A percentile compares a stretch with the other conserved stretches of the same genome.
phyloP scores from a whole-genome alignment of 2,113 vertebrate genomes.

The Elachura formosa region DNA sequence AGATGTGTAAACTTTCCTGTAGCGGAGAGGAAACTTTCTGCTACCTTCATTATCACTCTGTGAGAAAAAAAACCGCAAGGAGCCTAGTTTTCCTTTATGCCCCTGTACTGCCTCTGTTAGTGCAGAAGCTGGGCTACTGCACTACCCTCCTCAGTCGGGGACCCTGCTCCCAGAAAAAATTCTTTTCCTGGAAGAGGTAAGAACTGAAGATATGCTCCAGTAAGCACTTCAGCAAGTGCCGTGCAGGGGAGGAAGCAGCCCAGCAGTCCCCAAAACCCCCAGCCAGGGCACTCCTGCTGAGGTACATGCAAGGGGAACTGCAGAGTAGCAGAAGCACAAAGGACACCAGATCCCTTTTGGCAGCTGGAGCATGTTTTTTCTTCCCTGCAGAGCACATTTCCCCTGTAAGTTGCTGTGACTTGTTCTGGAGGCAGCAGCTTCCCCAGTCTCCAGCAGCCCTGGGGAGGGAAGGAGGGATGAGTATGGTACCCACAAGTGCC shows the following conservation, averaged over 20 bases:
- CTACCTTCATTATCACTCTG: not conserved
- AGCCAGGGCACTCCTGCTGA: not conserved
- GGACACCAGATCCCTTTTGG: not conserved
- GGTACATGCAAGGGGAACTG: not conserved
- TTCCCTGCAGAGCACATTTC: not conserved
- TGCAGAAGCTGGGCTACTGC: not conserved
- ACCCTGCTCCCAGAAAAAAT: not conserved
- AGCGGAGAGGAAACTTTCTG: not conserved
- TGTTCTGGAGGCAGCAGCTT: not conserved
- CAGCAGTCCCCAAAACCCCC: not conserved
- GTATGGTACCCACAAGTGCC: fast-evolving
- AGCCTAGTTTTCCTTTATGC: not conserved
- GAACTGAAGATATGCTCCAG: fast-evolving
- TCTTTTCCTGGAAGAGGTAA: not conserved
- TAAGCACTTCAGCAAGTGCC: not conserved
- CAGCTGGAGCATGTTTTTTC: not conserved
- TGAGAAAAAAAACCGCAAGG: not conserved
- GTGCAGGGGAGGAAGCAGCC: not conserved
- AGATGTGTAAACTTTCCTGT: not conserved
- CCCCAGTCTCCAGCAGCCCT: not conserved
- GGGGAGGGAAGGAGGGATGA: not conserved
- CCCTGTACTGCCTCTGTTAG: not conserved
- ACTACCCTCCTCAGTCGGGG: not conserved
- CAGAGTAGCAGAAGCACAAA: not conserved
- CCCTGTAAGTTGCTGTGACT: not conserved